Evolutionary conservation across 2,888 invertebrate genomes (phyloP), one percentile per base, ranked within the genome.

Genomic region (Orthonychiurus folsomi): DNA sequence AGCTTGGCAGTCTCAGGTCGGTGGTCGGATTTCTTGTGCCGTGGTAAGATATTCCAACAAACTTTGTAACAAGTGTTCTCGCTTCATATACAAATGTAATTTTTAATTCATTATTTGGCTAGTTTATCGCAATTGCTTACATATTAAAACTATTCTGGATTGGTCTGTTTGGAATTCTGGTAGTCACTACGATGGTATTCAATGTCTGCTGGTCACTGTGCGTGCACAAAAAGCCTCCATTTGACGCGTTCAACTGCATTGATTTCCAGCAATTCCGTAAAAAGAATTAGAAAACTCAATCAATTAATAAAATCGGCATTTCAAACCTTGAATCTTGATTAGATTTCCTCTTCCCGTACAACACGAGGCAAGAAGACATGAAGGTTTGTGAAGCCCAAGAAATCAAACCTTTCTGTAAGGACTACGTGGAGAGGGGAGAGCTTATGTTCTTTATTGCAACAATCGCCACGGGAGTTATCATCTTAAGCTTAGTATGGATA

Each of bases 121-220:
- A 86, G 83, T 89, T 92, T 72, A 90, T 93, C 88, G 85, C 86
- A 59, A 86, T 93, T 63, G 89, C 92, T 1, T 94, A 94, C 76
- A 81, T 91, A 66, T 80, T 93, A 28, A 86, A 89, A 75, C 81
- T 93, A 64, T 82, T 84, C 54, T 93, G 93, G 93, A 82, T 91
- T 62, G 76, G 88, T 63, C 85, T 93, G 76, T 84, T 93, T 68
- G 86, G 86, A 66, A 88, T 89, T 75, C 80, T 93, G 70, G 86
- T 89, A n/a, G 83, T 93, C 69, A 85, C 87, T n/a, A 90, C 91
- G 56, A 86, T 91, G 75, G 79, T 89, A 56, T 91, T 89, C 75
- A 89, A 89, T 18, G 84, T 91, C 75, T 93, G 91, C 77, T 91
- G 90, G 89, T 86, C 86, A 73, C 82, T 93, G 76, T 94, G 93